Evolutionary conservation across 2,113 vertebrate genomes (phyloP), one percentile per base, ranked within the genome.

Genomic region (Etheostoma spectabile): DNA sequence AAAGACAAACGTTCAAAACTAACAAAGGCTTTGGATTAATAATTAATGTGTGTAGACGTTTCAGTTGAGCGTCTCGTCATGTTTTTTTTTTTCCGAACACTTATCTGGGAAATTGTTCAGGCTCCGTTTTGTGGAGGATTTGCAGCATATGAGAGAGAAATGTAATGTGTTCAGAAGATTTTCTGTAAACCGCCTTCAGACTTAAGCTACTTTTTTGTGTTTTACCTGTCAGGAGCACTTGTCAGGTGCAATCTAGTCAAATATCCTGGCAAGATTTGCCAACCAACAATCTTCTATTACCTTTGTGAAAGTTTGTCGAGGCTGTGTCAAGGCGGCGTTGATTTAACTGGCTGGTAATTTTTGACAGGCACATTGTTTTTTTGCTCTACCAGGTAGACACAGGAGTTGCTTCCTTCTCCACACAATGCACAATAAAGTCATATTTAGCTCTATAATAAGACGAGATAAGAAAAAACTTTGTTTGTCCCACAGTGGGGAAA

Each of bases 1-100:
- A 56, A 22, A 52, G 59, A 61, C 16, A 67, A 63, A 57, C 38
- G 76, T 51, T 71, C 5, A 57, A 81, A 65, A 59, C 52, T 55
- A 62, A 88, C 53, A 82, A 51, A 77, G 55, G 38, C 57, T 45
- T 52, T 53, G 42, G 24, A 42, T 77, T 73, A 74, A 82, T 86
- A 76, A 84, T 79, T 78, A 30, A 80, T 78, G 72, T 69, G 6
- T 2, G 1, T 12, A 5, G 27, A 35, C 7, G 75, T 19, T 65
- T 75, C 60, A 18, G 67, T 74, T 14, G n/a, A 61, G 61, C 74
- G 60, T 79, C 33, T 45, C 60, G 18, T 45, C 8, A 18, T 8
- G 2, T 27, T 61, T 78, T 11, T 57, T 14, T 66, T 27, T 63
- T 78, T 71, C 18, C 16, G 5, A 45, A 4, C 4, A 57, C 8